Evolutionary conservation across 2,888 invertebrate species (phyloP), one percentile per base, ranked within the genome.

Genomic region (Drosophila niveifrons): DNA sequence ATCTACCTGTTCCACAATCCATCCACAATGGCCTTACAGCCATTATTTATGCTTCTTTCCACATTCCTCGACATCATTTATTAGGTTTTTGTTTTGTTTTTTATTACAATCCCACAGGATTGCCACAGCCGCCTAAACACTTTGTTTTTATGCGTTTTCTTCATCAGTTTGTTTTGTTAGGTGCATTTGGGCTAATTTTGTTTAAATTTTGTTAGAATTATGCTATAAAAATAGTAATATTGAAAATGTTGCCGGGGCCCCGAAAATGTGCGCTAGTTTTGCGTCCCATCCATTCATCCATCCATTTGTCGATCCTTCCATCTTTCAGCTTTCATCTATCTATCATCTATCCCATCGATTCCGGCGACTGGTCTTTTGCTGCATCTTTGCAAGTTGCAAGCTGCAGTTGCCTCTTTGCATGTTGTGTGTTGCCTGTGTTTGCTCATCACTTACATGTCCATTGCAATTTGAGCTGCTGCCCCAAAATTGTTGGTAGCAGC

Each of bases 221-320:
- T 78, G 83, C 81, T 82, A 83, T 66, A 67, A 81, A 83, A 82
- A 72, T 72, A 67, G 63, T 64, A 81, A 80, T 80, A 81, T 82
- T 82, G 81, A 78, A 80, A 72, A 78, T 75, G 43, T 75, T 58
- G 52, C 39, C 47, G 36, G 41, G 56, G 28, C 44, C 50, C 43
- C 17, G 31, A 55, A 36, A 34, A 63, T 62, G 51, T 69, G 64
- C 52, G 52, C 48, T 56, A 31, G n/a, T 18, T n/a, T 36, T 8
- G 46, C 39, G 39, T 15, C 29, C 39, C 7, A 41, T 41, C 39
- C 15, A 13, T 41, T 10, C 31, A 31, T 31, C 8, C 31, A 6
- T 7, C 10, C 6, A 2, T 29, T 3, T 2, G 1, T 17, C 2
- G 18, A 18, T 18, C 18, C 23, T 23, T 23, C 23, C 6, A 23